phyloP scores from a whole-genome alignment of 2,113 vertebrate species.

The Scortum barcoo region DNA sequence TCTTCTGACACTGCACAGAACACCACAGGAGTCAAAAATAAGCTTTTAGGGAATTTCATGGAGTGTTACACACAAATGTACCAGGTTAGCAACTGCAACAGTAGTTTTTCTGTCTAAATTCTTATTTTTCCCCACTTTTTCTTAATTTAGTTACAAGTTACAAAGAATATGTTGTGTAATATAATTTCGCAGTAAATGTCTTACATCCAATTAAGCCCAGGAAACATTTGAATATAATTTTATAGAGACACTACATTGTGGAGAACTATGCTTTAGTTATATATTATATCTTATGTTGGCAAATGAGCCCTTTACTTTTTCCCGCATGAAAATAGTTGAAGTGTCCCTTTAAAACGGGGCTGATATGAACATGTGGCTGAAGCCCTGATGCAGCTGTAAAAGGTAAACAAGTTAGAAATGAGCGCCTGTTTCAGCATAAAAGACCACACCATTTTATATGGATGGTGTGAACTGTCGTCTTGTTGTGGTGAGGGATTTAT shows the following conservation, averaged over 20 bases:
- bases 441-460: background rate
- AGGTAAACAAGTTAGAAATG: background rate
- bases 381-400: background rate
- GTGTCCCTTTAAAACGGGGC: background rate
- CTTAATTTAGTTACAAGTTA: background rate
- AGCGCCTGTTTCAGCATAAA: background rate
- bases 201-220: background rate
- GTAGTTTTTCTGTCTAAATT: background rate
- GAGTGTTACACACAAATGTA: background rate
- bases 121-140: background rate
- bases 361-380: background rate
- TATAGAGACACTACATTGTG: background rate
- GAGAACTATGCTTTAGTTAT: background rate
- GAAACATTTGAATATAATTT: background rate
- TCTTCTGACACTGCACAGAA: background rate
- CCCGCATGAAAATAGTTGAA: background rate
- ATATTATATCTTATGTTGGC: background rate
- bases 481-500: background rate
- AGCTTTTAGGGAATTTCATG: background rate
- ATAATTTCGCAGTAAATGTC: background rate
- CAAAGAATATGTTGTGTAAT: rapidly evolving
- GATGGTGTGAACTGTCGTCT: background rate
- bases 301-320: background rate
- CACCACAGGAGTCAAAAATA: background rate
- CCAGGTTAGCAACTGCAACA: background rate